Evolutionary conservation across 2,797 vertebrate species (phyloP).

Genomic region (Scolopax bukidnonensis): DNA sequence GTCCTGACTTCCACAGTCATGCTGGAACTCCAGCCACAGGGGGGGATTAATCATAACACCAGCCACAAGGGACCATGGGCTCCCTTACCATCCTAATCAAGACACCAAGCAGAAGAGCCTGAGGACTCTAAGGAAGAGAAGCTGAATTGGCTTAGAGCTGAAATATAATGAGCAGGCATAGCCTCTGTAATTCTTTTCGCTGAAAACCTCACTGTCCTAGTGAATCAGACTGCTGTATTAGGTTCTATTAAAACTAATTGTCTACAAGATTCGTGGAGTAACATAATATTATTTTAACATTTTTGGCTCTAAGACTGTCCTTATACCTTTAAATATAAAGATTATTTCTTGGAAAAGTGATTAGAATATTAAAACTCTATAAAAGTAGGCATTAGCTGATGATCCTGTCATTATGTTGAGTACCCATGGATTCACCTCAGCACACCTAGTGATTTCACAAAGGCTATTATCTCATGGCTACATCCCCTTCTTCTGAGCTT

Average conservation of each 20-base stretch:
- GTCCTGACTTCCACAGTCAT: not conserved
- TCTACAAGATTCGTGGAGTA: constrained; percentile 67
- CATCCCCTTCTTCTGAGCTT: constrained; percentile 71
- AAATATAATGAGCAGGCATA: constrained; percentile 41
- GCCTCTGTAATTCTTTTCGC: constrained; percentile 49
- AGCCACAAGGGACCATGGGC: not conserved
- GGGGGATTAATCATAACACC: not conserved
- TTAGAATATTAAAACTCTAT: constrained; percentile 73
- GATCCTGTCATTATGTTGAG: constrained; percentile 73
- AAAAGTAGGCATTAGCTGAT: constrained; percentile 74
- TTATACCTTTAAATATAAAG: constrained; percentile 73
- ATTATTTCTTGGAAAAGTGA: constrained; percentile 81
- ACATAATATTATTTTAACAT: constrained; percentile 70
- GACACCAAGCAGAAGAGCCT: constrained; percentile 6
- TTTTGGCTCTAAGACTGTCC: constrained; percentile 66
- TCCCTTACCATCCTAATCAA: not conserved
- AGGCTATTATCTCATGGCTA: constrained; percentile 72
- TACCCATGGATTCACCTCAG: constrained; percentile 73
- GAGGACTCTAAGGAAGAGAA: constrained; percentile 33
- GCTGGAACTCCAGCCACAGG: not conserved
- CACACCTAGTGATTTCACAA: constrained; percentile 72
- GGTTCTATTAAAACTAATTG: constrained; percentile 67
- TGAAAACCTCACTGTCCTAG: constrained; percentile 57
- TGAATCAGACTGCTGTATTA: constrained; percentile 57
- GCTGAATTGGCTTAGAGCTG: constrained; percentile 27